Percentiles rank a stretch among this genome's conserved stretches.
Evolutionary conservation across 2,888 invertebrate species (phyloP).

Genomic region (Diaphora mendica): DNA sequence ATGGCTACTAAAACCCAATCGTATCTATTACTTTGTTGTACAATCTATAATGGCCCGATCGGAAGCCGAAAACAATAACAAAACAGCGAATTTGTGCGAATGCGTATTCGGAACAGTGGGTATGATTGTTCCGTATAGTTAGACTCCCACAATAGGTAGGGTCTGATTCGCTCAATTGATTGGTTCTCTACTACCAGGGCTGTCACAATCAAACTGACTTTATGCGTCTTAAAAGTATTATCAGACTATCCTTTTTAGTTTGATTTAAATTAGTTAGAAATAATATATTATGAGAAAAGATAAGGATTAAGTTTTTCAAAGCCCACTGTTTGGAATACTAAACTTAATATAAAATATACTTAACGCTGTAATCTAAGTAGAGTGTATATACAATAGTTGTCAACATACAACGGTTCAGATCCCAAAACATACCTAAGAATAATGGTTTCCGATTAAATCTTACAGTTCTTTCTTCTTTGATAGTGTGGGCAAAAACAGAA

Average conservation of each 20-base stretch:
- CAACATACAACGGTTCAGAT: no score
- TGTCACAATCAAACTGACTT: constrained; percentile 10
- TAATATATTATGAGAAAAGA: neutral
- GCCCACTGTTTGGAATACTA: neutral
- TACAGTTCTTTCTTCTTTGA: no score
- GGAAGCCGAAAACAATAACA: constrained; percentile 7
- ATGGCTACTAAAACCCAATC: neutral
- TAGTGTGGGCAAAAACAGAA: no score
- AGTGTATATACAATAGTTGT: no score
- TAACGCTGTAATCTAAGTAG: no score
- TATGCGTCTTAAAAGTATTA: neutral
- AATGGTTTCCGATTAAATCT: no score
- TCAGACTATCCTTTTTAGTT: neutral
- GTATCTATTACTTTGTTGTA: neutral
- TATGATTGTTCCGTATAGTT: constrained; percentile 16
- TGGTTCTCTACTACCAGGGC: constrained; percentile 38
- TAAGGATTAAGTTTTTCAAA: neutral
- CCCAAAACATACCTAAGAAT: no score
- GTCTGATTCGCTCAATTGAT: constrained; percentile 43
- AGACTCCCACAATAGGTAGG: constrained; percentile 28
- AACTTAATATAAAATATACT: no score
- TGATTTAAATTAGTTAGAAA: neutral
- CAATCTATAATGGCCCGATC: constrained; percentile 3
- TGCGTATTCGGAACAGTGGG: constrained; percentile 3
- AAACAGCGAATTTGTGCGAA: constrained; percentile 7